Evolutionary conservation across 2,113 vertebrate species (phyloP).

Genomic region (Neofelis nebulosa): DNA sequence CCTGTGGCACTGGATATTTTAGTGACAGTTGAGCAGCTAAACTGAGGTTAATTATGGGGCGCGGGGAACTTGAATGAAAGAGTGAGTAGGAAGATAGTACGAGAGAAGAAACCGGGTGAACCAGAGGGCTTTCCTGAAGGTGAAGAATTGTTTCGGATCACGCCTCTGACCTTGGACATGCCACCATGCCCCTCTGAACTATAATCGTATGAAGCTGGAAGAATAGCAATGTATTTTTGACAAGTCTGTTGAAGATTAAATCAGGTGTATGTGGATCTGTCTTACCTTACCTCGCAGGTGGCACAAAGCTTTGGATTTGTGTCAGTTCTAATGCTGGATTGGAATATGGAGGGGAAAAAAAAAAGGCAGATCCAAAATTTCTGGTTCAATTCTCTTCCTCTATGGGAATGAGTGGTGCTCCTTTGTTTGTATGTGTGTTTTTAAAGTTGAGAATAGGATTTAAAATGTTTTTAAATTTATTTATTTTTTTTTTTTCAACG

Average conservation of each 20-base stretch:
- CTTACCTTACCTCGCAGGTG: not conserved
- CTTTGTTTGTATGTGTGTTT: not conserved
- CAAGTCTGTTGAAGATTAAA: not conserved
- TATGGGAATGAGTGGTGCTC: not conserved
- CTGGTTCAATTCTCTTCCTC: not conserved
- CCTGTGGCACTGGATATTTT: not conserved
- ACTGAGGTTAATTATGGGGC: not conserved
- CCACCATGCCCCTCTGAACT: not conserved
- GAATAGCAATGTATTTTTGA: not conserved
- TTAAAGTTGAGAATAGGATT: not conserved
- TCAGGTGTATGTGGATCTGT: not conserved
- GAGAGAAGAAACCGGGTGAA: not conserved
- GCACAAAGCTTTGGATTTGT: not conserved
- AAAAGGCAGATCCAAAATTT: not conserved
- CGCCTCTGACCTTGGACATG: not conserved
- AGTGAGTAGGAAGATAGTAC: not conserved
- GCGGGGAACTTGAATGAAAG: not conserved
- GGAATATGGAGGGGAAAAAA: not conserved
- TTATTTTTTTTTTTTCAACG: too few relatives aligned
- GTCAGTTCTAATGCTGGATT: not conserved
- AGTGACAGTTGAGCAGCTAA: not conserved
- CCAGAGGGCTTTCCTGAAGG: not conserved
- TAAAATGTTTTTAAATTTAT: too few relatives aligned
- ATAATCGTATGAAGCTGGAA: not conserved
- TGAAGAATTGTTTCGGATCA: not conserved